A percentile compares a stretch with the other conserved stretches of the same genome.
Conservation (phyloP, 2,797 vertebrate species). For the Hippopotamyrus pictus region DNA sequence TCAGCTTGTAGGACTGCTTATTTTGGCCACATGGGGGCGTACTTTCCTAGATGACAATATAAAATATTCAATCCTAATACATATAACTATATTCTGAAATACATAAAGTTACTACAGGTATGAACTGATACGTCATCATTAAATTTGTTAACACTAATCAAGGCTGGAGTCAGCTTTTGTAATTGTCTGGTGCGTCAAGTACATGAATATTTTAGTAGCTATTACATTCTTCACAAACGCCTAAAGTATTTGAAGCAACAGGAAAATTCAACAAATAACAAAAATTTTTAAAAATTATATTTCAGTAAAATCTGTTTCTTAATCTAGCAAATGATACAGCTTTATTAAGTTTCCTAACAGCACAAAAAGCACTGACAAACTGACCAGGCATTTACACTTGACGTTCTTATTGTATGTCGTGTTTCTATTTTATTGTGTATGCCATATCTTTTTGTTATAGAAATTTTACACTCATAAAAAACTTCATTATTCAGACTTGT, state of each 20-base stretch:
- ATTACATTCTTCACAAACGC: not conserved
- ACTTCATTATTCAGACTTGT: not conserved
- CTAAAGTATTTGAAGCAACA: not conserved
- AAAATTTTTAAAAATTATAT: not conserved
- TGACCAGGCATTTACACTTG: not conserved
- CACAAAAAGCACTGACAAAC: not conserved
- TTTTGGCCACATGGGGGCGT: slow-evolving; percentile 8
- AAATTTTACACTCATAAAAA: slow-evolving; percentile 13
- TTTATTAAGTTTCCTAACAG: slow-evolving; percentile 1
- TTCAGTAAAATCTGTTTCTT: not conserved
- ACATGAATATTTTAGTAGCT: not conserved
- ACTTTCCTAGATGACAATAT: not conserved
- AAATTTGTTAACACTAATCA: not conserved
- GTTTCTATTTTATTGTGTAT: not conserved
- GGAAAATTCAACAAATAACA: not conserved
- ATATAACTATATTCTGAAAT: not conserved
- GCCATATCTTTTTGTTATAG: not conserved
- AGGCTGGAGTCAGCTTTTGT: not conserved
- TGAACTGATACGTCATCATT: not conserved
- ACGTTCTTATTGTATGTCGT: not conserved
- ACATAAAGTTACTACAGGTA: not conserved
- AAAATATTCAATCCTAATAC: not conserved
- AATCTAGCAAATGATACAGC: not conserved
- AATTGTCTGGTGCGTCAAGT: not conserved
- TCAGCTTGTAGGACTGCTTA: not conserved